Evolutionary conservation across 2,113 vertebrate genomes (phyloP), one percentile per base, ranked within the genome.

Genomic region (Formicarius rufipectus): DNA sequence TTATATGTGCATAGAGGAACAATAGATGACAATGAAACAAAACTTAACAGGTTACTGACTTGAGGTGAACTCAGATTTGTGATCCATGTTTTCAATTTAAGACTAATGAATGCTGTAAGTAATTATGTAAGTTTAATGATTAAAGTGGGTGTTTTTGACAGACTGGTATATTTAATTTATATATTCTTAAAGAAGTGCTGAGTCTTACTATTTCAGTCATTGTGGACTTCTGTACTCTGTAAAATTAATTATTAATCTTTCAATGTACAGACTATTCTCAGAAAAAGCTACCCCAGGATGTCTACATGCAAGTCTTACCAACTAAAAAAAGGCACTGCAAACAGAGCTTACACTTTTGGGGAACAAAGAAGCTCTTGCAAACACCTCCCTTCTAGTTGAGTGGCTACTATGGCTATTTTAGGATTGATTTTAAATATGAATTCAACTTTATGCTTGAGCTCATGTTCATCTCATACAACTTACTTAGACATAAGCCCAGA

Each of bases 71-170:
- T 37, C 33, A 56, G 24, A 64, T 50, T 69, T 80, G 16, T 47
- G 12, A 9, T 10, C 62, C 6, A 3, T 55, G 17, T 44, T 88
- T 88, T 91, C 42, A 71, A 7, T 49, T 80, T 39, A 49, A 69
- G n/a, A 85, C 73, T 58, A 89, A 53, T 31, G 39, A 89, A 22
- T 49, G 9, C 10, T 28, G 4, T 42, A 40, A 71, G 22, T 21
- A 71, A 40, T 40, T 75, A 66, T 9, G 40, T 25, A 44, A 74
- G 6, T 10, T 68, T 81, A 31, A 33, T 31, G 59, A 63, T 22
- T 72, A 37, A 5, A 16, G 12, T 3, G 10, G 22, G 18, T 2
- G 0, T 0, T 3, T 71, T 77, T 60, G 13, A 10, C 30, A 69
- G 35, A 35, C 11, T 22, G 33, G 14, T 17, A 37, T 4, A 4